Conservation (phyloP, 2,797 vertebrate genomes). For the Eleutherodactylus coqui region DNA sequence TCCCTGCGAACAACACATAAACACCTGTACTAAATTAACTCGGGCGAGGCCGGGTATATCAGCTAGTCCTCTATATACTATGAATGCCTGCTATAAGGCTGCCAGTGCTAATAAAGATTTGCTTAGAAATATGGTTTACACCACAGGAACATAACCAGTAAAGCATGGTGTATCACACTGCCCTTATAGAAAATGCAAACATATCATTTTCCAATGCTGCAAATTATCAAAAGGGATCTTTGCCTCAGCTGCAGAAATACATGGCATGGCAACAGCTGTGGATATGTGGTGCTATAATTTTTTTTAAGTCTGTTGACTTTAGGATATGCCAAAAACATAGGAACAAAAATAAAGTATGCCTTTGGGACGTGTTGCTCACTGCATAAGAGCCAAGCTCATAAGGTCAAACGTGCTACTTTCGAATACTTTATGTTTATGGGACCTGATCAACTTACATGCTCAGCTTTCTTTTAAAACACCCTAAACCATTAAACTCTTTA, state of each 20-base stretch:
- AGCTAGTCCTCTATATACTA: too few relatives aligned
- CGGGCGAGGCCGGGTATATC: too few relatives aligned
- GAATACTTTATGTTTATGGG: constrained; percentile 63
- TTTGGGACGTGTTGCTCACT: constrained; percentile 54
- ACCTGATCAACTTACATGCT: constrained; percentile 64
- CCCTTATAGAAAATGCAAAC: constrained; percentile 1
- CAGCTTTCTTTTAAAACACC: constrained; percentile 63
- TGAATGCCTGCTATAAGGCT: too few relatives aligned
- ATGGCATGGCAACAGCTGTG: constrained; percentile 40
- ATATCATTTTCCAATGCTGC: background rate
- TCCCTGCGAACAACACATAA: too few relatives aligned
- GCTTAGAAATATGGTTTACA: background rate
- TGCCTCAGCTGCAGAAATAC: constrained; percentile 18
- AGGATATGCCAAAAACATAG: constrained; percentile 52
- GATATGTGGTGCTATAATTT: constrained; percentile 47
- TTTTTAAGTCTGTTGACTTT: constrained; percentile 54
- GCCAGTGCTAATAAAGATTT: background rate
- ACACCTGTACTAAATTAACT: too few relatives aligned
- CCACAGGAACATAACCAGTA: background rate
- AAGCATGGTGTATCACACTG: constrained; percentile 7
- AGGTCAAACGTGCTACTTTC: constrained; percentile 62
- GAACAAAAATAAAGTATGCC: constrained; percentile 59
- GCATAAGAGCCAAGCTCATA: constrained; percentile 51
- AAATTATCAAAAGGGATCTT: background rate
- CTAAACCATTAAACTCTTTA: constrained; percentile 62